phyloP scores from a whole-genome alignment of 2,113 vertebrate genomes.

The Platysternon megacephalum region DNA sequence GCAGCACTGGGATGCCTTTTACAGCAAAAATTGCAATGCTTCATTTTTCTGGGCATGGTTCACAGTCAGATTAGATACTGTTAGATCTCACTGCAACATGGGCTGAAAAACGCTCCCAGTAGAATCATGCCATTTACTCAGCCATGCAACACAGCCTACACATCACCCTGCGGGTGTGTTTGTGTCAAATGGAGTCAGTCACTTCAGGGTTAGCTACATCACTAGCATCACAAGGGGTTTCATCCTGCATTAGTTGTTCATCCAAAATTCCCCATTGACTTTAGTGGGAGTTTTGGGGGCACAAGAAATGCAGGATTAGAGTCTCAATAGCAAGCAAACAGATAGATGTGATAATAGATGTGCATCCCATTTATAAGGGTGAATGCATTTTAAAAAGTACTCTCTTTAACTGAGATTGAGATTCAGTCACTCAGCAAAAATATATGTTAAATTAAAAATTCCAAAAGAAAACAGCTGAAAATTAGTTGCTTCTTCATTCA shows the following conservation, averaged over 20 bases:
- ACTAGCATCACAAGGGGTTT: not conserved
- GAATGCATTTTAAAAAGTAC: not conserved
- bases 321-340: constrained; percentile 4
- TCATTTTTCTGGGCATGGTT: not conserved
- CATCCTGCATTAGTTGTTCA: constrained; percentile 40
- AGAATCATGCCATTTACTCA: not conserved
- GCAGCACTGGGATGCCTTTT: not conserved
- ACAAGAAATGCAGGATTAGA: not conserved
- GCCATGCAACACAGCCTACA: not conserved
- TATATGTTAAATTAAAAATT: not conserved
- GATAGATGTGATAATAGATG: not conserved
- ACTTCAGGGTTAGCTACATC: constrained; percentile 11
- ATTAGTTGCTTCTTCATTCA: not conserved
- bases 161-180: not conserved
- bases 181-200: not conserved
- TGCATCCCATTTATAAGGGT: fast-evolving
- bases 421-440: not conserved
- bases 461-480: not conserved
- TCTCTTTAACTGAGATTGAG: not conserved
- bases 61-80: not conserved
- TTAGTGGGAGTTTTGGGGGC: not conserved
- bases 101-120: not conserved
- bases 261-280: not conserved
- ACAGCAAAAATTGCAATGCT: not conserved
- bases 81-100: not conserved